These are phyloP conservation scores for Drepanosiphum platanoidis DNA, from an alignment of 2,888 invertebrate genomes.

Conservation along the genomic window DNA sequence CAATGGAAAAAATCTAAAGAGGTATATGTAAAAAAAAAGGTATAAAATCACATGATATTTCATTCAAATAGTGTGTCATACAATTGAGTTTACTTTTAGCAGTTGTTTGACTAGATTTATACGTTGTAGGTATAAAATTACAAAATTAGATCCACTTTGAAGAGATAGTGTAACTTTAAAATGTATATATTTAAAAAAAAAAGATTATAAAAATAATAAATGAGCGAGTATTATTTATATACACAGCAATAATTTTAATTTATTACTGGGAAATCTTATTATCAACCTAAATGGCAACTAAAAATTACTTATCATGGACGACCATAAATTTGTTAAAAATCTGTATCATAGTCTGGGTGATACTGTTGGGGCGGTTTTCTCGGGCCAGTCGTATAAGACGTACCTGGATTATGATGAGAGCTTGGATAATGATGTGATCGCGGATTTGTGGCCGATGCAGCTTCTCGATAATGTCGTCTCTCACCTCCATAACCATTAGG, in stretches of 20 bases:
- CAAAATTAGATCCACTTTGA: slow-evolving; percentile 25
- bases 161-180: slow-evolving; percentile 26
- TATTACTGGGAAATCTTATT: slow-evolving; percentile 14
- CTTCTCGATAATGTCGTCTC: slow-evolving; percentile 34
- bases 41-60: slow-evolving; percentile 46
- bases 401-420: slow-evolving; percentile 27
- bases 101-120: slow-evolving; percentile 55
- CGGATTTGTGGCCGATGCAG: neutral
- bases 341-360: slow-evolving; percentile 51
- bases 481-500: slow-evolving; percentile 22
- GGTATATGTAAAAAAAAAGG: slow-evolving; percentile 18
- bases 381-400: slow-evolving; percentile 38
- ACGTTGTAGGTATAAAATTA: slow-evolving; percentile 18
- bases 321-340: slow-evolving; percentile 14
- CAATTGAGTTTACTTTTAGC: slow-evolving; percentile 15
- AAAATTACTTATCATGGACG: slow-evolving; percentile 2
- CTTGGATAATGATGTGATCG: slow-evolving; percentile 34
- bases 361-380: slow-evolving; percentile 53
- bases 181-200: neutral
- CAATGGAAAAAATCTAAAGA: slow-evolving; percentile 15
- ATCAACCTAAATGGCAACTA: slow-evolving; percentile 51
- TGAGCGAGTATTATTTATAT: slow-evolving; percentile 52
- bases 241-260: slow-evolving; percentile 10
- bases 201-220: slow-evolving; percentile 37
- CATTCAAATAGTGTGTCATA: slow-evolving; percentile 32